These are phyloP conservation scores for Atrina japonica DNA, from an alignment of 2,888 invertebrate genomes.

Conservation along the genomic window DNA sequence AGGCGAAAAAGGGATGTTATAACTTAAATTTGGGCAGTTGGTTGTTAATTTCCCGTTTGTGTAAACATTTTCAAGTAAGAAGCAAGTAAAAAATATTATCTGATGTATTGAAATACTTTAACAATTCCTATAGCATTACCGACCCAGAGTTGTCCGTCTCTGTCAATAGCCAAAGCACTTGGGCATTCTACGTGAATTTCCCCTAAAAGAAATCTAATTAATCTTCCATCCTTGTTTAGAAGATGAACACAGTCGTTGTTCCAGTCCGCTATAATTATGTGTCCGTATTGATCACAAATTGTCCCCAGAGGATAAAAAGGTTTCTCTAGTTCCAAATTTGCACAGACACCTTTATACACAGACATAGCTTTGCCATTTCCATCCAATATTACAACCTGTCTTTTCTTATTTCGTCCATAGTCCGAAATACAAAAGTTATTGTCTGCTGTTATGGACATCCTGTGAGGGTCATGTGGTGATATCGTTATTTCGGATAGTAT, in stretches of 20 bases:
- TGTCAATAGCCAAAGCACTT: conserved; percentile 51
- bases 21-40: too few species aligned
- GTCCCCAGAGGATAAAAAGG: conserved; percentile 59
- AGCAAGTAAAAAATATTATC: conserved; percentile 4
- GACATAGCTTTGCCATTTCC: conserved; percentile 46
- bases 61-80: too few species aligned
- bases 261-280: conserved; percentile 58
- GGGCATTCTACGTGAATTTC: conserved; percentile 52
- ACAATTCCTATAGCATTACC: conserved; percentile 55
- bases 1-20: too few species aligned
- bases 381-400: conserved; percentile 49
- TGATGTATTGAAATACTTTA: conserved; percentile 21
- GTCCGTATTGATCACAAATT: conserved; percentile 52
- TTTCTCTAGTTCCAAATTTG: conserved; percentile 40
- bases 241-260: conserved; percentile 59
- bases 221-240: conserved; percentile 50
- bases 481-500: conserved; percentile 53
- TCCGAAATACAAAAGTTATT: conserved; percentile 56
- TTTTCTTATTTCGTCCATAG: conserved; percentile 50
- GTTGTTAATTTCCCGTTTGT: too few species aligned
- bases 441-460: conserved; percentile 51
- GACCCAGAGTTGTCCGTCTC: conserved; percentile 53
- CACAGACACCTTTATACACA: conserved; percentile 45
- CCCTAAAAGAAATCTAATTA: conserved; percentile 46
- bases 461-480: conserved; percentile 52